These are phyloP conservation scores for Cnemophilus loriae DNA, from an alignment of 2,113 vertebrate species.

Conservation along the genomic window DNA sequence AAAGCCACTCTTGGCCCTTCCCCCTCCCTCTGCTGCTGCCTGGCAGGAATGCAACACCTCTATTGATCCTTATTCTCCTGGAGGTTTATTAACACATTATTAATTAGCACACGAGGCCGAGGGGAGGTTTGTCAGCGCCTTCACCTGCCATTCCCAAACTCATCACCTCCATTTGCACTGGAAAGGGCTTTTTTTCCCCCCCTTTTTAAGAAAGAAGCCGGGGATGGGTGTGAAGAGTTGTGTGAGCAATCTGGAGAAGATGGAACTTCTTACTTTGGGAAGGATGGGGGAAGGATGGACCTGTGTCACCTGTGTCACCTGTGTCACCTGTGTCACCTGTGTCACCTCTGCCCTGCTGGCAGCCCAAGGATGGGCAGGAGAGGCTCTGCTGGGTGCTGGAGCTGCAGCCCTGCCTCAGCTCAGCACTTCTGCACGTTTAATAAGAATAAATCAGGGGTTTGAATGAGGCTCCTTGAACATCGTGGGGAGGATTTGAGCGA, in stretches of 20 bases:
- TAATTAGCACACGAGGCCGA: background rate
- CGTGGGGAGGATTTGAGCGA: rapidly evolving
- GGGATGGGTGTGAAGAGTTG: rapidly evolving
- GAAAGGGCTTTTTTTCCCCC: background rate
- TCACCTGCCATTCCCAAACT: background rate
- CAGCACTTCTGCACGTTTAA: rapidly evolving
- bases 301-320: background rate
- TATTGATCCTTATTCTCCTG: background rate
- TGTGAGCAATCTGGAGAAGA: background rate
- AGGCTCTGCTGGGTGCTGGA: background rate
- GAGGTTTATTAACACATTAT: background rate
- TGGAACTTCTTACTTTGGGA: rapidly evolving
- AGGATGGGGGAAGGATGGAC: background rate
- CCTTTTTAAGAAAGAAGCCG: background rate
- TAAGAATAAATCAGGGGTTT: rapidly evolving
- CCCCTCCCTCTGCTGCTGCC: background rate
- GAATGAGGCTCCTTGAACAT: rapidly evolving
- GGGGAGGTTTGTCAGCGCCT: background rate
- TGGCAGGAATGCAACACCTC: background rate
- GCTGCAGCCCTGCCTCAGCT: background rate
- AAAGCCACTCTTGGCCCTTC: background rate
- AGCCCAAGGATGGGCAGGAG: rapidly evolving
- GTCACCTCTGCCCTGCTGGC: background rate
- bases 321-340: background rate
- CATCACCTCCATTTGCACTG: background rate